A percentile compares a stretch with the other conserved stretches of the same genome.
These are phyloP conservation scores for Astatotilapia flaviijosephi DNA, from an alignment of 2,113 vertebrate genomes.

Conservation along the genomic window DNA sequence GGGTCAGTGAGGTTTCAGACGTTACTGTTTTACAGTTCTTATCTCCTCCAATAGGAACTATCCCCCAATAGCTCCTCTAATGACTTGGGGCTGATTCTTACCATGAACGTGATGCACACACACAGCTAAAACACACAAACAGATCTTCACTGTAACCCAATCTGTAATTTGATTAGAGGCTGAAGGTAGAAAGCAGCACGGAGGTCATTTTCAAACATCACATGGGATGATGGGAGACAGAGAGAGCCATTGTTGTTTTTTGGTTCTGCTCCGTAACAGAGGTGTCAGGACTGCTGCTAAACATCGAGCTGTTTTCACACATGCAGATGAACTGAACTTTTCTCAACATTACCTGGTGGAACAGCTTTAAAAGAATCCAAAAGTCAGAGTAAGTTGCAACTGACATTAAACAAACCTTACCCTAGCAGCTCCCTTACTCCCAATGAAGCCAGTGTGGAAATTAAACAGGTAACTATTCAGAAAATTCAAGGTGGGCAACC, in stretches of 20 bases:
- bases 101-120: not conserved
- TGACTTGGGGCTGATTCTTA: not conserved
- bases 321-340: not conserved
- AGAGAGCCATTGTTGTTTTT: conserved; percentile 18
- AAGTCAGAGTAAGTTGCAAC: not conserved
- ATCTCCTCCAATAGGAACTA: not conserved
- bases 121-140: not conserved
- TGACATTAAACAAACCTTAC: not conserved
- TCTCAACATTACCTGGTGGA: not conserved
- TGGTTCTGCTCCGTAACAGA: not conserved
- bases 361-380: not conserved
- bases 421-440: not conserved
- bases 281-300: not conserved
- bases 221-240: conserved; percentile 27
- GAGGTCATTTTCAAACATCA: conserved; percentile 57
- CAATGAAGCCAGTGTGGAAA: not conserved
- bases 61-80: not conserved
- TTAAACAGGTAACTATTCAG: not conserved
- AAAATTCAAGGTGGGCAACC: not conserved
- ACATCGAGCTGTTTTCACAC: not conserved
- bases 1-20: not conserved
- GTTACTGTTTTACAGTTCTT: not conserved
- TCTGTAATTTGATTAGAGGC: conserved; percentile 43
- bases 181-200: conserved; percentile 33
- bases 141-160: not conserved